These are phyloP conservation scores for Hofmannophila pseudospretella DNA, from an alignment of 2,888 invertebrate genomes.

Conservation along the genomic window DNA sequence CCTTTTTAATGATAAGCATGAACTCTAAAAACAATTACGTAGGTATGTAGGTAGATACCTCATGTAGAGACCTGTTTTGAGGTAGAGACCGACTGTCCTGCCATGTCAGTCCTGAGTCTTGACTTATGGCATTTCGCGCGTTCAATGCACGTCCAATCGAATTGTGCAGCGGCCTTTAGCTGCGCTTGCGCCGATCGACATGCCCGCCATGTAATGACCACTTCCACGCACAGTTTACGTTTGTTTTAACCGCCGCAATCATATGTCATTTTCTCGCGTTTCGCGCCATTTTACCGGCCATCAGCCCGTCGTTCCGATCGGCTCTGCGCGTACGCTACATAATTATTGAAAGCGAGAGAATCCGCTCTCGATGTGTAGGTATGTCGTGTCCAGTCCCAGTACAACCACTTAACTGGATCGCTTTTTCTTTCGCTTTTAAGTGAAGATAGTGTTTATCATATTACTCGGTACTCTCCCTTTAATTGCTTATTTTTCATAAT, in stretches of 20 bases:
- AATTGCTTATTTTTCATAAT: constrained; percentile 1
- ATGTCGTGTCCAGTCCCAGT: constrained; percentile 17
- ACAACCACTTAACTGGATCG: constrained; percentile 20
- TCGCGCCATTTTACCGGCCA: constrained; percentile 51
- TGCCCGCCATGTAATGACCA: constrained; percentile 34
- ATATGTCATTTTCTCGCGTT: constrained; percentile 61
- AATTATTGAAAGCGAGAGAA: constrained; percentile 50
- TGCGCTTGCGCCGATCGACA: constrained; percentile 23
- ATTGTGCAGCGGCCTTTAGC: constrained; percentile 23
- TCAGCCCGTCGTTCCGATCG: constrained; percentile 37
- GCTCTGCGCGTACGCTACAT: constrained; percentile 34
- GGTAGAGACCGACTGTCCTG: too few species aligned
- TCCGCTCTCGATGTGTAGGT: constrained; percentile 33
- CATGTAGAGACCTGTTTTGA: too few species aligned
- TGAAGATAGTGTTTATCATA: constrained; percentile 13
- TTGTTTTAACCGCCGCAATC: constrained; percentile 62
- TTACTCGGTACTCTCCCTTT: constrained; percentile 6
- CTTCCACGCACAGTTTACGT: constrained; percentile 42
- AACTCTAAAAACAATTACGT: too few species aligned
- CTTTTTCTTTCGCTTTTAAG: constrained; percentile 24
- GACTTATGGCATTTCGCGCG: constrained; percentile 24
- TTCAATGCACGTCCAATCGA: constrained; percentile 23
- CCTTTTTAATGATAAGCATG: too few species aligned
- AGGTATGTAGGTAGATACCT: too few species aligned
- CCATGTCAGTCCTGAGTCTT: too few species aligned